Evolutionary conservation across 2,797 vertebrate species (phyloP).

Genomic region (Esox masquinongy): DNA sequence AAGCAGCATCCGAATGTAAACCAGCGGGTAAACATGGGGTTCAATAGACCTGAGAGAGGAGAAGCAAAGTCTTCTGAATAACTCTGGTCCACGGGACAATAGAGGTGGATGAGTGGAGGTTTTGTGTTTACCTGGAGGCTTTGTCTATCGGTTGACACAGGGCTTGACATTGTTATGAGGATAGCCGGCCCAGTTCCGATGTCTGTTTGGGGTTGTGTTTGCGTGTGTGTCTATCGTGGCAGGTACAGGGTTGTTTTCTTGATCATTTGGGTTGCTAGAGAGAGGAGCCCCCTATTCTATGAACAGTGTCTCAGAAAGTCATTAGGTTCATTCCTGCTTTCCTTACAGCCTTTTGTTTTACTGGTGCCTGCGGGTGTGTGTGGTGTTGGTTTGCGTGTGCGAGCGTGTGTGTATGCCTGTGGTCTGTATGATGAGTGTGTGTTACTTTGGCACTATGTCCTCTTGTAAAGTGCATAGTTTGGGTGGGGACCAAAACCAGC

Average conservation of each 20-base stretch:
- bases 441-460: slow-evolving; percentile 56
- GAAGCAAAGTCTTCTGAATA: slow-evolving; percentile 61
- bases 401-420: not conserved
- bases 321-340: slow-evolving; percentile 51
- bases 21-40: not conserved
- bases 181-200: slow-evolving; percentile 46
- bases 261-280: not conserved
- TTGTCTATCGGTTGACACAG: slow-evolving; percentile 56
- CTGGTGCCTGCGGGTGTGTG: slow-evolving; percentile 28
- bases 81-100: slow-evolving; percentile 51
- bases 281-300: slow-evolving; percentile 60
- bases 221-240: slow-evolving; percentile 20
- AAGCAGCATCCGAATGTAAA: slow-evolving; percentile 2
- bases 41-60: slow-evolving; percentile 23
- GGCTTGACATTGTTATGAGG: slow-evolving; percentile 49
- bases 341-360: slow-evolving; percentile 60
- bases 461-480: slow-evolving; percentile 57
- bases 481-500: slow-evolving; percentile 73
- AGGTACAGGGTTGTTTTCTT: slow-evolving; percentile 30
- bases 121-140: slow-evolving; percentile 55
- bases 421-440: slow-evolving; percentile 3
- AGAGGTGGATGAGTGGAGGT: slow-evolving; percentile 47
- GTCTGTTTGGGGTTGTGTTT: not conserved
- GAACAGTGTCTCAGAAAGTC: slow-evolving; percentile 50
- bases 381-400: not conserved